phyloP scores from a whole-genome alignment of 2,888 invertebrate species.

The Andrena bucephala region DNA sequence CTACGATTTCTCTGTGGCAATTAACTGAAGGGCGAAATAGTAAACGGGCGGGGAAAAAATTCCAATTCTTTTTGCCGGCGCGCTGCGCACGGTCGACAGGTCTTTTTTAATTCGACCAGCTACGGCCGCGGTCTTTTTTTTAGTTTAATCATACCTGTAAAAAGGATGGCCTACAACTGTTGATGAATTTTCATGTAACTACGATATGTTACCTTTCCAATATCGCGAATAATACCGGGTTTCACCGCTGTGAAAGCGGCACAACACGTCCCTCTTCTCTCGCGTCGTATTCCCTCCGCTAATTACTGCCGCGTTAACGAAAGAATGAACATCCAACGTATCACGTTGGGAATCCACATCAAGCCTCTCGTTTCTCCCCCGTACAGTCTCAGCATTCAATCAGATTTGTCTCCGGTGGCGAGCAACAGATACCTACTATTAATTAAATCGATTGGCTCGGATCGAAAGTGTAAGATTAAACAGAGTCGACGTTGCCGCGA shows the following conservation, averaged over 20 bases:
- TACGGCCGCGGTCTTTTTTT: slow-evolving; percentile 23
- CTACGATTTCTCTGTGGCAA: not conserved
- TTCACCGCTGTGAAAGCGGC: slow-evolving; percentile 27
- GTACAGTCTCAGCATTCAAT: not conserved
- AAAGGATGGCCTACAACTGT: slow-evolving; percentile 44
- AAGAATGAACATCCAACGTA: slow-evolving; percentile 30
- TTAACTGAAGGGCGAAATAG: not conserved
- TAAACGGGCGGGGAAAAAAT: not conserved
- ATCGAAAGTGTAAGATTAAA: slow-evolving; percentile 39
- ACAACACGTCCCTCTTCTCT: slow-evolving; percentile 19
- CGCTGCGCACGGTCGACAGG: not conserved
- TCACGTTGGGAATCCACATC: not conserved
- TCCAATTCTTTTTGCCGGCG: not conserved
- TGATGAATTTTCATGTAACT: slow-evolving; percentile 45
- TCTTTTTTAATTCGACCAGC: slow-evolving; percentile 29
- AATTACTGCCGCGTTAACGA: slow-evolving; percentile 44
- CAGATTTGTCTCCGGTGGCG: not conserved
- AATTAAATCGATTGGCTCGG: slow-evolving; percentile 51
- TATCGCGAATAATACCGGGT: slow-evolving; percentile 34
- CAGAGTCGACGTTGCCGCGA: slow-evolving; percentile 14
- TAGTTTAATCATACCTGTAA: slow-evolving; percentile 37
- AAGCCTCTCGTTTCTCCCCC: not conserved
- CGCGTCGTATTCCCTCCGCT: slow-evolving; percentile 21
- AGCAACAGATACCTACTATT: slow-evolving; percentile 18
- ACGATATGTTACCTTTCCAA: slow-evolving; percentile 38